A percentile compares a stretch with the other conserved stretches of the same genome.
These are phyloP conservation scores for Didymodactylos carnosus DNA, from an alignment of 2,888 invertebrate genomes.

Conservation along the genomic window DNA sequence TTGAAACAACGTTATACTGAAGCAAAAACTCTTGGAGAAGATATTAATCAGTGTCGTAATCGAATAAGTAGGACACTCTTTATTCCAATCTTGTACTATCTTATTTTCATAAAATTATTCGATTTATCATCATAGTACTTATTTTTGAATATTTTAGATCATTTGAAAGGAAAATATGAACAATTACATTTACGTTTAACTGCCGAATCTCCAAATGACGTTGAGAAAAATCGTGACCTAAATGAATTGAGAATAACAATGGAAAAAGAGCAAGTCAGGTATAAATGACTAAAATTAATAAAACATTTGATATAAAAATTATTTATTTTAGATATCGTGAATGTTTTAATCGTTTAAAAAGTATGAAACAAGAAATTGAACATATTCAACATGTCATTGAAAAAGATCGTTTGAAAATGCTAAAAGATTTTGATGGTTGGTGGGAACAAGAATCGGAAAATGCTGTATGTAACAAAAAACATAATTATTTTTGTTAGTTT, in stretches of 20 bases:
- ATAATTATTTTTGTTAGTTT: neutral
- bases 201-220: neutral
- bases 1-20: constrained; percentile 28
- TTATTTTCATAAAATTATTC: neutral
- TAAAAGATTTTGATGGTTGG: constrained; percentile 35
- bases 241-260: constrained; percentile 4
- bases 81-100: neutral
- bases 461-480: neutral
- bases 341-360: constrained; percentile 23
- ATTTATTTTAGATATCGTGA: constrained; percentile 22
- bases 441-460: constrained; percentile 20
- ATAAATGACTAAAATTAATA: neutral
- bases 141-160: constrained; percentile 20
- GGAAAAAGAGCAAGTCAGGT: constrained; percentile 12
- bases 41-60: constrained; percentile 25
- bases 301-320: neutral
- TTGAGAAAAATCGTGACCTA: constrained; percentile 3
- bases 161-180: constrained; percentile 21
- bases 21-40: constrained; percentile 30
- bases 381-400: constrained; percentile 33
- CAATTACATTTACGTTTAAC: constrained; percentile 5
- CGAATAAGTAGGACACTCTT: constrained; percentile 27
- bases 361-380: constrained; percentile 32
- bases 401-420: constrained; percentile 30
- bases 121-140: too few species aligned